Base-by-base conservation (phyloP, 2,797 vertebrate species). In the Pangasius krempfi region DNA sequence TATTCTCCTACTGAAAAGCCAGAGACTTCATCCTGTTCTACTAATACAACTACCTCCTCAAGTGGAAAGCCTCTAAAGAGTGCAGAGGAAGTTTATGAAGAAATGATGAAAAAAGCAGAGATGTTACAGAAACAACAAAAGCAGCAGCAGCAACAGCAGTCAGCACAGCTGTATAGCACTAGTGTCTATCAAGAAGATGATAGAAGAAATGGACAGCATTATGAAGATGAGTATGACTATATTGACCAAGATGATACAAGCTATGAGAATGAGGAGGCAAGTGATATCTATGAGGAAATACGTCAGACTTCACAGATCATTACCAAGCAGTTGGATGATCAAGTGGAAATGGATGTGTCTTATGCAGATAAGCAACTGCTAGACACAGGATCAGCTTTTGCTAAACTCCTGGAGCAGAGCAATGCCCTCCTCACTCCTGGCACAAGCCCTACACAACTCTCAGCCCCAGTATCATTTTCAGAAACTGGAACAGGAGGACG, bases 91-190 rank as follows among this genome's bases (percentile, higher is more conserved):
- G 99, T 98, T 72, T 99, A 99, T 0, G 99, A 99, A 92, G 99
- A 99, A 93, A 99, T 99, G 98, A 99, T 99, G 99, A 97, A 97
- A 87, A 99, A 99, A 93, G 98, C 99, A 1, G 98, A 99, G 93
- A 95, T 99, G 95, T 96, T 99, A 89, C 98, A 99, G 93, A 97
- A 98, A 92, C 96, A 96, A 91, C 96, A 96, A 86, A 95, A 96
- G 86, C 96, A 79, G 27, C 47, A 62, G 60, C 56, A 97, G 85
- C 92, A 93, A n/a, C 96, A 92, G 10, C 85, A 92, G 0, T 95
- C 95, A 80, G 93, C 93, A 2, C 96, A 92, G 75, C 0, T 92
- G 93, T 86, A 93, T 92, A 93, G 91, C 82, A 68, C 82, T 47
- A 86, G 72, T 58, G 64, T 87, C 56, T 95, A 95, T 58, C 95